Percentiles rank a stretch among this genome's conserved stretches.
These are phyloP conservation scores for Prionailurus bengalensis DNA, from an alignment of 2,113 vertebrate species.

Conservation along the genomic window DNA sequence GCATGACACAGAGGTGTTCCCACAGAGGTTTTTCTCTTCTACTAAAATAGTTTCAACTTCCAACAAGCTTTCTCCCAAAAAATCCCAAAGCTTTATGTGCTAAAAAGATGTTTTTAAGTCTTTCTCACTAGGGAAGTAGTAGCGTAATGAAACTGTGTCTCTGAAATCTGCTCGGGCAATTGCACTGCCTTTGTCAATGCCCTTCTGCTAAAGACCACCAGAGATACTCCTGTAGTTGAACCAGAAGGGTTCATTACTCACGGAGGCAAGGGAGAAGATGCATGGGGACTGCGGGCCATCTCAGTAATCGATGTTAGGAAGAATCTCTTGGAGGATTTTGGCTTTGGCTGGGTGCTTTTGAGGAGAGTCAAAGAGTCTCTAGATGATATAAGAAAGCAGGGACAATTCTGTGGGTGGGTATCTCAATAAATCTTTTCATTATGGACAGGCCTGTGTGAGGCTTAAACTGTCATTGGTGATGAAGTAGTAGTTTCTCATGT, in stretches of 20 bases:
- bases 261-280: not conserved
- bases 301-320: not conserved
- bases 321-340: not conserved
- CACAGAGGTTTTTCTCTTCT: constrained; percentile 14
- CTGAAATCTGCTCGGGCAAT: not conserved
- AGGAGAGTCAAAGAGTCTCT: not conserved
- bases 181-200: not conserved
- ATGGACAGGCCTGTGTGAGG: not conserved
- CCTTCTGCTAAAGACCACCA: not conserved
- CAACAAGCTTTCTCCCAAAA: not conserved
- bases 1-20: not conserved
- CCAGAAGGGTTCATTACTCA: not conserved
- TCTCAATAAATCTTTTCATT: not conserved
- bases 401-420: not conserved
- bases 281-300: not conserved
- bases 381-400: not conserved
- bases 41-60: not conserved
- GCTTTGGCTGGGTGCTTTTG: not conserved
- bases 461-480: not conserved
- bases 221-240: not conserved
- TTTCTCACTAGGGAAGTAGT: not conserved
- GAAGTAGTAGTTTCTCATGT: not conserved
- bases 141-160: not conserved
- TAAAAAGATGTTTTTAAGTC: not conserved
- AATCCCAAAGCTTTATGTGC: not conserved